Evolutionary conservation across 2,113 vertebrate genomes (phyloP), one percentile per base, ranked within the genome.

Genomic region (Caranx melampygus): DNA sequence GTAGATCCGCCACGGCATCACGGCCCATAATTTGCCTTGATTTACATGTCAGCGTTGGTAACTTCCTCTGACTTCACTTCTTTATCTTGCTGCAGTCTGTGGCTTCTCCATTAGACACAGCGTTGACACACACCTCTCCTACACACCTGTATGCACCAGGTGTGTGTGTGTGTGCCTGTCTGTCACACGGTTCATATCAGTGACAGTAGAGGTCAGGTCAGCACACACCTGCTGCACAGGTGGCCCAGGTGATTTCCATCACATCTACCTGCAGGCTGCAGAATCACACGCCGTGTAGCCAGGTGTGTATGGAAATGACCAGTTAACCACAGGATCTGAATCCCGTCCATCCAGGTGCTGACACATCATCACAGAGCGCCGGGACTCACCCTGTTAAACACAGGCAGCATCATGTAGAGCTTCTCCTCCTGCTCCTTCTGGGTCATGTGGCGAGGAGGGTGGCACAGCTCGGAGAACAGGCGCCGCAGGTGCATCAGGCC

Each of bases 371-470:
- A 26, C 26, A 26, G 26, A 26, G 26, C 26, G 55, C 0, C 5
- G 58, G 0, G 37, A 82, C 97, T 95, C 82, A 99, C 98, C 95
- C 97, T 95, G 94, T 99, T 99, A 82, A 99, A 99, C 37, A 99
- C 98, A 0, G 98, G 98, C 78, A 99, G 88, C 98, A 99, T 99
- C 97, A 99, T 99, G 91, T 99, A 99, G 54, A 99, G 96, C 71
- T 99, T 99, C 88, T 99, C 98, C 81, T 99, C 98, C 90, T 99
- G 98, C 85, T 99, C 98, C 88, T 99, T 99, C 94, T 99, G 98
- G 42, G 98, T 99, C 97, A 99, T 99, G 92, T 99, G 98, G 37
- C 98, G 95, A 6, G 98, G 97, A 47, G 98, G 97, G 65, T 99
- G 98, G 86, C 98, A 99, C 64, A 99, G 93, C 83, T 99, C 98